Conservation (phyloP, 2,888 invertebrate species). For the Leistus spinibarbis region DNA sequence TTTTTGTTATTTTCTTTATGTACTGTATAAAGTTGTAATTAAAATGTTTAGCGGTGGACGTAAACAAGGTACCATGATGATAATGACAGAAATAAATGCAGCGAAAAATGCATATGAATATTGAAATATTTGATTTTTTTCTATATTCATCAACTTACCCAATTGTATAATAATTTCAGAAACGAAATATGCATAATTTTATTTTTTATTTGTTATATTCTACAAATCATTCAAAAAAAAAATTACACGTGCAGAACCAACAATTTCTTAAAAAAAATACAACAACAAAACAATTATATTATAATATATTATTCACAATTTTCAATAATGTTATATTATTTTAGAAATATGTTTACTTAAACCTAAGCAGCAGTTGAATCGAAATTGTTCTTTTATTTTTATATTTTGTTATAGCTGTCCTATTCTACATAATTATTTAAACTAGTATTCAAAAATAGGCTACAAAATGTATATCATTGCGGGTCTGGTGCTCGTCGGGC, state of each 20-base stretch:
- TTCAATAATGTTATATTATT: background rate
- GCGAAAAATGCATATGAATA: conserved; percentile 21
- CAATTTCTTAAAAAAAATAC: background rate
- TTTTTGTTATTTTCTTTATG: conserved; percentile 18
- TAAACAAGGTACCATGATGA: conserved; percentile 31
- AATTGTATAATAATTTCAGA: background rate
- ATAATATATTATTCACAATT: background rate
- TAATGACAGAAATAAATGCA: conserved; percentile 35
- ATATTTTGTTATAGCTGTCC: background rate
- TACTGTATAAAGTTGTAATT: conserved; percentile 34
- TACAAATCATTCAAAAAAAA: background rate
- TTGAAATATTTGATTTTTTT: conserved; percentile 18
- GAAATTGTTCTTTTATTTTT: background rate
- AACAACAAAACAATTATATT: background rate
- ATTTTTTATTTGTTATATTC: background rate
- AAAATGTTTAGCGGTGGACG: conserved; percentile 32
- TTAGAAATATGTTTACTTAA: background rate
- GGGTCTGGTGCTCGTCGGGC: conserved; percentile 76
- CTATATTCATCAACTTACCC: background rate
- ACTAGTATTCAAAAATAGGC: background rate
- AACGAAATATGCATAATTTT: background rate
- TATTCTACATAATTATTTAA: background rate
- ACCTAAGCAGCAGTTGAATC: background rate
- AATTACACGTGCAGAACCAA: background rate
- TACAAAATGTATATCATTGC: conserved; percentile 46